Evolutionary conservation across 2,797 vertebrate species (phyloP).

Genomic region (Pogonophryne albipinna): DNA sequence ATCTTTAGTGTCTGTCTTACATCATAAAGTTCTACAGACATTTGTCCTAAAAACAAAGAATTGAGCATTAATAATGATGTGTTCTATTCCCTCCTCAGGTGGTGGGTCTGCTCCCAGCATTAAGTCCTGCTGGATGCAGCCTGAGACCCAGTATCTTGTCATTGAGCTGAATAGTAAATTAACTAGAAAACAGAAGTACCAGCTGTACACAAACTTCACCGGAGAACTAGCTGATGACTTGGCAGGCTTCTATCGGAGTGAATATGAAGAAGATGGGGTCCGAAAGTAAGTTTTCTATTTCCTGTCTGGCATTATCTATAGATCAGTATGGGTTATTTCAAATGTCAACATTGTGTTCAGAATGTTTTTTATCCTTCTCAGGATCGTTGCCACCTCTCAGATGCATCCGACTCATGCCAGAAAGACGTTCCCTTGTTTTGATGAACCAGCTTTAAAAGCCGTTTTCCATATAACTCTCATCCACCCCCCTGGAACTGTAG

Average conservation of each 20-base stretch:
- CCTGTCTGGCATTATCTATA: neutral
- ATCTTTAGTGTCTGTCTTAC: no score
- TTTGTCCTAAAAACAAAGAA: no score
- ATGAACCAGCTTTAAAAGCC: slow-evolving; percentile 92
- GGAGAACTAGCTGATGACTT: slow-evolving; percentile 93
- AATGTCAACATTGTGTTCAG: neutral
- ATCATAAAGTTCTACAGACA: no score
- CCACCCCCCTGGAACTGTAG: slow-evolving; percentile 66
- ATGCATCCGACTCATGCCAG: slow-evolving; percentile 91
- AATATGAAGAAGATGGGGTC: slow-evolving; percentile 82
- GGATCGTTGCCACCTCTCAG: slow-evolving; percentile 92
- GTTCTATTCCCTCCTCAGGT: slow-evolving; percentile 37
- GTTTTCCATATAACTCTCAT: slow-evolving; percentile 87
- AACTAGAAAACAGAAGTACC: slow-evolving; percentile 73
- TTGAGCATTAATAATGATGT: no score
- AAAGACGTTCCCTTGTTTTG: slow-evolving; percentile 94
- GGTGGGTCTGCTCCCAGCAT: slow-evolving; percentile 70
- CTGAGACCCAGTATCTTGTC: slow-evolving; percentile 88
- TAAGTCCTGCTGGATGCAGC: slow-evolving; percentile 72
- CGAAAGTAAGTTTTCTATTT: slow-evolving; percentile 78
- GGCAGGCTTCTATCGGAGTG: slow-evolving; percentile 94
- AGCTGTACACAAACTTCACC: slow-evolving; percentile 79
- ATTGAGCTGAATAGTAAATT: slow-evolving; percentile 78
- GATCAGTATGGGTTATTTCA: neutral
- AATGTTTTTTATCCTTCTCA: slow-evolving; percentile 56